Conservation (phyloP, 2,888 invertebrate species). For the Lithophane ornitopus region DNA sequence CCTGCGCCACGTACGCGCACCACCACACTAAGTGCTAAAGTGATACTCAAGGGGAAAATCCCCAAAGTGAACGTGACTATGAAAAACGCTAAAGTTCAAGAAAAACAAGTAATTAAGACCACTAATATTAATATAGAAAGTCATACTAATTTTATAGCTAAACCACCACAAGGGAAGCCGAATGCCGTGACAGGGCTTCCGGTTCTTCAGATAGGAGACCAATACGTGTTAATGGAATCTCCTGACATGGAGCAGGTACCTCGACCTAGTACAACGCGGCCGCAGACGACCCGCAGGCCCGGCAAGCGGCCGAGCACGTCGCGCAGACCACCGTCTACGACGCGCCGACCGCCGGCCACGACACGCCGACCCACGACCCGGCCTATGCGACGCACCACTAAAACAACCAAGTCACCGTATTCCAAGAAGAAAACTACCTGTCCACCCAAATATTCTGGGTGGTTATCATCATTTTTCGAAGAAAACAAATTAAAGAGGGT, state of each 20-base stretch:
- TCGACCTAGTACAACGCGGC: constrained; percentile 68
- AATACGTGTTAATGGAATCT: constrained; percentile 77
- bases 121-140: constrained; percentile 87
- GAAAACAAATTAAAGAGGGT: constrained; percentile 77
- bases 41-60: constrained; percentile 79
- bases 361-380: constrained; percentile 67
- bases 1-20: constrained; percentile 72
- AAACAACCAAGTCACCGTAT: constrained; percentile 76
- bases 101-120: constrained; percentile 82
- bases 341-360: constrained; percentile 61
- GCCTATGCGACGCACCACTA: constrained; percentile 71
- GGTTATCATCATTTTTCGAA: constrained; percentile 82
- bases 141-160: constrained; percentile 87
- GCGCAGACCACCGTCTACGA: constrained; percentile 62
- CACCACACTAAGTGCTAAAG: constrained; percentile 81
- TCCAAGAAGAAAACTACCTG: constrained; percentile 79
- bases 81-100: constrained; percentile 78
- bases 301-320: constrained; percentile 67
- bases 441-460: constrained; percentile 78
- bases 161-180: constrained; percentile 72
- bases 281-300: constrained; percentile 69
- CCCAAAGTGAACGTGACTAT: constrained; percentile 83
- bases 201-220: constrained; percentile 71
- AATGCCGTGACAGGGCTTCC: constrained; percentile 69
- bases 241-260: constrained; percentile 63